Percentiles rank a stretch among this genome's conserved stretches.
Evolutionary conservation across 2,113 vertebrate genomes (phyloP).

Genomic region (Nematolebias whitei): DNA sequence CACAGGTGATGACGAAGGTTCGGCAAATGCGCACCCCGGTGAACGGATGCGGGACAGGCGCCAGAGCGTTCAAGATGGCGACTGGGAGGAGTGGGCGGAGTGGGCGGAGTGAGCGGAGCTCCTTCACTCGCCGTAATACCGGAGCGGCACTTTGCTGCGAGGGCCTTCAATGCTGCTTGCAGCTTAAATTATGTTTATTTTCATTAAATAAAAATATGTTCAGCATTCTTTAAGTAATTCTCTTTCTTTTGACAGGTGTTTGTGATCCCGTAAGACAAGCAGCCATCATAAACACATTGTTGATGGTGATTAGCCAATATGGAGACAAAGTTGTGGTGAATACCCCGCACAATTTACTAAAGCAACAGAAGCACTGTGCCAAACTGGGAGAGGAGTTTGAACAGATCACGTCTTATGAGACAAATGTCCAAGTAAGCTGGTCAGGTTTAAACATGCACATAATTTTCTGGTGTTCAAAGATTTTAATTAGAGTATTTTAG

Average conservation of each 20-base stretch:
- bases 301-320: conserved; percentile 89
- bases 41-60: no score
- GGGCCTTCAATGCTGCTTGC: no score
- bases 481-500: background rate
- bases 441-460: no score
- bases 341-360: no score
- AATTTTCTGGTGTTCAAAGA: background rate
- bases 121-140: no score
- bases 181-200: background rate
- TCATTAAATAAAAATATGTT: background rate
- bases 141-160: no score
- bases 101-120: no score
- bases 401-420: conserved; percentile 91
- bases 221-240: background rate
- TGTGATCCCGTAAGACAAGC: conserved; percentile 93
- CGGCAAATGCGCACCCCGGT: no score
- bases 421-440: conserved; percentile 89
- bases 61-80: no score
- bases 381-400: conserved; percentile 97
- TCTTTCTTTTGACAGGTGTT: conserved; percentile 82
- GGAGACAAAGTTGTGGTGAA: conserved; percentile 90
- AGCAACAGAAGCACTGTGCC: conserved; percentile 94
- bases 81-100: no score
- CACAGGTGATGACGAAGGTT: no score
- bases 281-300: conserved; percentile 94